Base-by-base conservation (phyloP, 2,113 vertebrate genomes). In the Coturnix japonica region DNA sequence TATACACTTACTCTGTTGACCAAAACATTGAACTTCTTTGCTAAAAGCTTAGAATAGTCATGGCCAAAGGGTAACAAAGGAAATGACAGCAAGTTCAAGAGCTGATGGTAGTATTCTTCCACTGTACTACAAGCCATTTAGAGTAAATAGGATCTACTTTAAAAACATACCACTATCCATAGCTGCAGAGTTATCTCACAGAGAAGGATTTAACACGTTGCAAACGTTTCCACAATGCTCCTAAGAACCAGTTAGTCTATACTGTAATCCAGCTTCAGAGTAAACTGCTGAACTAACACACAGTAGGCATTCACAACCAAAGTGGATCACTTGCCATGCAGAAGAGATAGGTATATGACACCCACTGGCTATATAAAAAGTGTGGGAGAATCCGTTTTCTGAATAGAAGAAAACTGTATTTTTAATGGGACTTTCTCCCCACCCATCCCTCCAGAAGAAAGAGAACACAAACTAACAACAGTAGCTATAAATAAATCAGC, bases 221-320 rank as follows among this genome's bases (percentile, higher is more conserved):
- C 69, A 80, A 63, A 71, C 14, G 2, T 30, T 69, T 57, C 35
- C 44, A 63, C 49, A 25, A 17, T 1, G 23, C 39, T 90, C 33
- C 39, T 17, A 26, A 79, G 56, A 67, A 19, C 9, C 63, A 66
- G 1, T 6, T 10, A 9, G 13, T 11, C 41, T 33, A 11, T 33
- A 51, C 65, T 7, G 39, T 44, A n/a, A 65, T 11, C 26, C 74
- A 86, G 44, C 28, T 76, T 46, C 39, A 10, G 19, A 30, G 9
- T 3, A 3, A 31, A 25, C 9, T 31, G 4, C 61, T 8, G n/a
- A 41, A 6, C 35, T 46, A 47, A 60, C 0, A 20, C 0, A 1
- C 26, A 59, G 46, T 0, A 47, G 37, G 49, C 7, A 2, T 25
- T 37, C 39, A 33, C n/a, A 2, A 1, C 21, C 43, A 18, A 53